phyloP scores from a whole-genome alignment of 2,888 invertebrate species.

The Drosophila melanocephala region DNA sequence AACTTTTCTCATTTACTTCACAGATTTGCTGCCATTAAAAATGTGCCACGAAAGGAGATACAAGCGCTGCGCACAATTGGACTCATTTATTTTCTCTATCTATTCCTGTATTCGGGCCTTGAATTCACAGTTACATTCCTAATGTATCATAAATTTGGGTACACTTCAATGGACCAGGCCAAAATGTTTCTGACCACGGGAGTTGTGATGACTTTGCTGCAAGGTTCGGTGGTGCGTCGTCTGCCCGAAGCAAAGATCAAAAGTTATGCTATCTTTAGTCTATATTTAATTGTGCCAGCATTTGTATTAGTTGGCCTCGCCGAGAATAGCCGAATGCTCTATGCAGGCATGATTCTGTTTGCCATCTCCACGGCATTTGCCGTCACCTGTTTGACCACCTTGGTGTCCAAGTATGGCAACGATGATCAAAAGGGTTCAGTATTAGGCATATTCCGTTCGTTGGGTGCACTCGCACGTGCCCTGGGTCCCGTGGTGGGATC shows the following conservation, averaged over 20 bases:
- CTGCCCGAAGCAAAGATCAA: slow-evolving; percentile 91
- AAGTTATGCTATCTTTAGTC: slow-evolving; percentile 90
- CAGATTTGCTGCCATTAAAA: slow-evolving; percentile 89
- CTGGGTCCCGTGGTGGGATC: slow-evolving; percentile 96
- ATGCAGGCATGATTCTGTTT: slow-evolving; percentile 93
- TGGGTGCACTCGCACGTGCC: slow-evolving; percentile 97
- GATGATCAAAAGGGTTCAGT: slow-evolving; percentile 95
- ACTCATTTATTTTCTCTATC: slow-evolving; percentile 93
- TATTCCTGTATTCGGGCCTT: slow-evolving; percentile 97
- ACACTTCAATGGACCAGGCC: slow-evolving; percentile 98
- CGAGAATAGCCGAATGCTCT: slow-evolving; percentile 88
- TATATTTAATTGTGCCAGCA: slow-evolving; percentile 94
- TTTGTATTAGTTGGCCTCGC: slow-evolving; percentile 94
- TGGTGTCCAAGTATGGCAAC: slow-evolving; percentile 94
- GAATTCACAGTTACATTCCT: slow-evolving; percentile 99
- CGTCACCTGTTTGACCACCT: slow-evolving; percentile 97
- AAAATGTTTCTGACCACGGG: slow-evolving; percentile 98
- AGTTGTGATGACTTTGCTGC: slow-evolving; percentile 94
- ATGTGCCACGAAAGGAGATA: slow-evolving; percentile 88
- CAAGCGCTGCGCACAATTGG: slow-evolving; percentile 89
- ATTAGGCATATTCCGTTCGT: slow-evolving; percentile 96
- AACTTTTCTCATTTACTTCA: not conserved
- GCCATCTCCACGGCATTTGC: slow-evolving; percentile 96
- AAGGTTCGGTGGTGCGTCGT: slow-evolving; percentile 95
- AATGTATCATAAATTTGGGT: slow-evolving; percentile 96